Conservation (phyloP, 2,888 invertebrate genomes). For the Xylota sylvarum region DNA sequence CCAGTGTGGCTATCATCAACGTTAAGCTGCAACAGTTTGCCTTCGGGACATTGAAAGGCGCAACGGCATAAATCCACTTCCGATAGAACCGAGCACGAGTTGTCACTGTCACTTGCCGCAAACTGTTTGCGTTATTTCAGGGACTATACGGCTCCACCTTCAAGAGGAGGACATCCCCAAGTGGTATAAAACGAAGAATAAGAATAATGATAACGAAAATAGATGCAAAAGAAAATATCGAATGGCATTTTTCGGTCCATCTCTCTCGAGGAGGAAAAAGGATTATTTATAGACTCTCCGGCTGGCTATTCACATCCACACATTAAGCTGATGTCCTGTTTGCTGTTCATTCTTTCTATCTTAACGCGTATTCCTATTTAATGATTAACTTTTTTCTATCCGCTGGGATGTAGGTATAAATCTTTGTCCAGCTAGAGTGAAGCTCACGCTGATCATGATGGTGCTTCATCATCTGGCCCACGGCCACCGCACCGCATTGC, state of each 20-base stretch:
- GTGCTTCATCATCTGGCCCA: conserved; percentile 53
- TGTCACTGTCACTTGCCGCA: conserved; percentile 52
- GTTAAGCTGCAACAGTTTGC: conserved; percentile 72
- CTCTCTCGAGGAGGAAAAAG: conserved; percentile 14
- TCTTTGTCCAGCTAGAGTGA: conserved; percentile 36
- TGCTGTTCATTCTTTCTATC: conserved; percentile 23
- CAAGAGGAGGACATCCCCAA: conserved; percentile 8
- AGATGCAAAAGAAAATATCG: conserved; percentile 69
- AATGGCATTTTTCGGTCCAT: conserved; percentile 50
- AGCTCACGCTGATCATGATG: conserved; percentile 41
- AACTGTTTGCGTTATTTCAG: conserved; percentile 46
- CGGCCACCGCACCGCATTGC: conserved; percentile 20
- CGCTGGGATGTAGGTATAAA: conserved; percentile 45
- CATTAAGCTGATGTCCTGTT: conserved; percentile 58
- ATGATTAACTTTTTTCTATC: conserved; percentile 66
- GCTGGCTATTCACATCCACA: conserved; percentile 18
- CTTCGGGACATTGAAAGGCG: conserved; percentile 46
- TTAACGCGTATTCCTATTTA: conserved; percentile 51
- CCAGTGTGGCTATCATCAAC: conserved; percentile 19
- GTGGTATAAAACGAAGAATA: neutral
- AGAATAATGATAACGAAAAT: conserved; percentile 55
- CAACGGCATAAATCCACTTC: conserved; percentile 67
- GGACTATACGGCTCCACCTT: conserved; percentile 15
- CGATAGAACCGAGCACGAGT: conserved; percentile 50
- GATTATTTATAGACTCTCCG: conserved; percentile 63